Evolutionary conservation across 2,797 vertebrate genomes (phyloP).

Genomic region (Channallabes apus): DNA sequence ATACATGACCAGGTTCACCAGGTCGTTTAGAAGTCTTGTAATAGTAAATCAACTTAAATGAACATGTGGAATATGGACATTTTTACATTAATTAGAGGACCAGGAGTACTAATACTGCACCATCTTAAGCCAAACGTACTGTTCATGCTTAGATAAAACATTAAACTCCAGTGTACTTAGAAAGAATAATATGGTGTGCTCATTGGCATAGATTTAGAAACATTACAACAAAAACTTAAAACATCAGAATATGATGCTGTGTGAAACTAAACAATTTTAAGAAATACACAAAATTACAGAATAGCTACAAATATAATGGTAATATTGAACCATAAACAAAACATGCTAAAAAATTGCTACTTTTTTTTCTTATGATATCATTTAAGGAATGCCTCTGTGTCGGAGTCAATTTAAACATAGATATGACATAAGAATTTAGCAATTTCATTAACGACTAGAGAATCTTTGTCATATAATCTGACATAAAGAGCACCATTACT

Average conservation of each 20-base stretch:
- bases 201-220: background rate
- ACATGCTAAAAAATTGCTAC: background rate
- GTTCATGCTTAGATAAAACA: background rate
- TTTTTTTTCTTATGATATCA: no score
- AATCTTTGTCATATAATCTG: background rate
- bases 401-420: no score
- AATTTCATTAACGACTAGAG: background rate
- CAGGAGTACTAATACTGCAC: background rate
- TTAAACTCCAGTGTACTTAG: background rate
- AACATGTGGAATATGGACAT: background rate
- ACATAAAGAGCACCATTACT: background rate
- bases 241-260: background rate
- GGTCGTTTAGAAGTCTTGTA: background rate
- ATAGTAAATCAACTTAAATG: background rate
- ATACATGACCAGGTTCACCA: background rate
- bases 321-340: background rate
- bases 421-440: no score
- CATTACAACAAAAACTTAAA: background rate
- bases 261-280: background rate
- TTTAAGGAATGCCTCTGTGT: background rate
- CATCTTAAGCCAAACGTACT: no score
- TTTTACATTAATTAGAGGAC: background rate
- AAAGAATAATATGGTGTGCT: background rate
- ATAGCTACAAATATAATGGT: background rate
- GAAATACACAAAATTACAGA: background rate